Evolutionary conservation across 2,113 vertebrate species (phyloP), one percentile per base, ranked within the genome.

Genomic region (Tiliqua scincoides): DNA sequence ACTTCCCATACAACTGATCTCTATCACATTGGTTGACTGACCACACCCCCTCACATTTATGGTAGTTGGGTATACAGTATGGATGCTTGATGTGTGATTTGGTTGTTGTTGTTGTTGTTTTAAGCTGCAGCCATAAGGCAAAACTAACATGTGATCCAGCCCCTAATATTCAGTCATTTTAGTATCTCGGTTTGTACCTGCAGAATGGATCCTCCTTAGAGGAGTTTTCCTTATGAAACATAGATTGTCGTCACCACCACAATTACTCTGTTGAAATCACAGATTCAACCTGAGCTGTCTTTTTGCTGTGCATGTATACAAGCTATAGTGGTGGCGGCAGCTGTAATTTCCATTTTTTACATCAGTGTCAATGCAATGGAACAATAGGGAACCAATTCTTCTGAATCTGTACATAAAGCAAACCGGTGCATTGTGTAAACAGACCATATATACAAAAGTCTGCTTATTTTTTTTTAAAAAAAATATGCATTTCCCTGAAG

Each of bases 381-480:
- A 23, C 1, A 72, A 27, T 54, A 88, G 37, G 83, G 18, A n/a
- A 79, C 2, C 86, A 83, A 84, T 12, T 5, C 17, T 87, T 2
- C 2, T 73, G 87, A 77, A 3, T 1, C 57, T 88, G 8, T 62
- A 81, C 32, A 27, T 20, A 30, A 79, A 83, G 57, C 21, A 87
- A 17, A 77, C 37, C 59, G 0, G 0, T 40, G 37, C 67, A 89
- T 27, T 27, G 85, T 75, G 52, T 15, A 89, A 90, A 89, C 17
- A 73, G 76, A 85, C 78, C 81, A 67, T 87, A 65, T 75, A 82
- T 27, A 84, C 80, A n/a, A 68, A 0, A 73, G 21, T 85, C 62
- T 92, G 37, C 79, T 89, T 90, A 68, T 17, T 6, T 9, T 67
- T 75, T n/a, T n/a, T n/a, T n/a, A n/a, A n/a, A n/a, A n/a, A n/a